Base-by-base conservation (phyloP, 2,888 invertebrate genomes). In the Augiades crinisus region DNA sequence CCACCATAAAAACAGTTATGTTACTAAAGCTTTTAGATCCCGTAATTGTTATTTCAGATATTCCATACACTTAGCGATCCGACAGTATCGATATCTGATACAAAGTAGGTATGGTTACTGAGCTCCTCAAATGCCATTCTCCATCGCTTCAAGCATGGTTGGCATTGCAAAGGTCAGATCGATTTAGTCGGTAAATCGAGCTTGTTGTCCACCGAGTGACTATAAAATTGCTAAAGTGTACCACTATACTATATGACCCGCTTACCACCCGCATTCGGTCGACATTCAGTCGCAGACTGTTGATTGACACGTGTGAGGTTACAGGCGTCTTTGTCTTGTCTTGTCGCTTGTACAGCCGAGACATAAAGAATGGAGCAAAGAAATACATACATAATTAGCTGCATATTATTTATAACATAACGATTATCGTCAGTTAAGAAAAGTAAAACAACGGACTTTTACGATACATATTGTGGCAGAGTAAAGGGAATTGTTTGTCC, bases 121-220 rank as follows among this genome's bases (percentile, higher is more conserved):
- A 45, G 47, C 40, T 46, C 54, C 49, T 16, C 49, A 58, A 66
- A 67, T 67, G 54, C 62, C 64, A 60, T 66, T 69, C 67, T 61
- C 62, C 61, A 66, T 59, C 63, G 70, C 62, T 66, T 62, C 57
- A 58, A 68, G 65, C 72, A 73, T 74, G 64, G 62, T 68, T 65
- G 68, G 74, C 72, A 81, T 84, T 72, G 65, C 76, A 70, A 70
- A 76, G 81, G 75, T 75, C 73, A 66, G 59, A 64, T 62, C 70
- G 67, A 65, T 66, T 67, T 57, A 66, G 67, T 61, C 60, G 50
- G 54, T 55, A 56, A 61, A 68, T 60, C 61, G 62, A 65, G 64
- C 68, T 64, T 58, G 55, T 10, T 34, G 17, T 27, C 24, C 8
- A 17, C 13, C 31, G 22, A 44, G 10, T 33, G n/a, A 14, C 44